Percentiles rank a stretch among this genome's conserved stretches.
Evolutionary conservation across 2,797 vertebrate species (phyloP).

Genomic region (Eidolon dupreanum): DNA sequence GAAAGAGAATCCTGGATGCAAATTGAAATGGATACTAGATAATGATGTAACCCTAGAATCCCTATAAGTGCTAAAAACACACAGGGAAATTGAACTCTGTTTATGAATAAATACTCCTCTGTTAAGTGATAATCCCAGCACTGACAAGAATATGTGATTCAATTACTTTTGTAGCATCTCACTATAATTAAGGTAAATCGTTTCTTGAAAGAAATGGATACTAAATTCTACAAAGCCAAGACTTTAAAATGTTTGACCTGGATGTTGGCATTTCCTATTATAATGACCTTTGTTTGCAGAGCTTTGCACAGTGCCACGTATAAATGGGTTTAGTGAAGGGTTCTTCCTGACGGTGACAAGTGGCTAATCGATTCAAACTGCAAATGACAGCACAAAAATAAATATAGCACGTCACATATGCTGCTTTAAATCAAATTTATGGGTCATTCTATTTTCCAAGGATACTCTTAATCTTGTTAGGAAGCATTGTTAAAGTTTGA

Average conservation of each 20-base stretch:
- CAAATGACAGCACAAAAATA: slow-evolving; percentile 16
- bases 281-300: neutral
- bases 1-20: slow-evolving; percentile 80
- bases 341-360: slow-evolving; percentile 21
- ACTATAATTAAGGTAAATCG: neutral
- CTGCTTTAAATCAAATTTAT: slow-evolving; percentile 46
- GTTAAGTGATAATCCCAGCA: neutral
- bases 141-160: slow-evolving; percentile 28
- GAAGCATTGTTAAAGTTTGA: slow-evolving; percentile 25
- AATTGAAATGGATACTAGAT: slow-evolving; percentile 79
- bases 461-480: slow-evolving; percentile 9
- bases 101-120: slow-evolving; percentile 44
- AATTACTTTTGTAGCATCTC: neutral
- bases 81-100: neutral
- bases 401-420: neutral
- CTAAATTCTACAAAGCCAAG: neutral
- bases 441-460: slow-evolving; percentile 16
- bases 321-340: neutral
- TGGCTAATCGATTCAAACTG: neutral
- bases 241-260: slow-evolving; percentile 25
- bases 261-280: neutral
- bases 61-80: slow-evolving; percentile 40
- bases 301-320: neutral
- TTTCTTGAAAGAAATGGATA: slow-evolving; percentile 48
- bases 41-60: slow-evolving; percentile 66